Evolutionary conservation across 2,797 vertebrate genomes (phyloP).

Genomic region (Aldrovandia affinis): DNA sequence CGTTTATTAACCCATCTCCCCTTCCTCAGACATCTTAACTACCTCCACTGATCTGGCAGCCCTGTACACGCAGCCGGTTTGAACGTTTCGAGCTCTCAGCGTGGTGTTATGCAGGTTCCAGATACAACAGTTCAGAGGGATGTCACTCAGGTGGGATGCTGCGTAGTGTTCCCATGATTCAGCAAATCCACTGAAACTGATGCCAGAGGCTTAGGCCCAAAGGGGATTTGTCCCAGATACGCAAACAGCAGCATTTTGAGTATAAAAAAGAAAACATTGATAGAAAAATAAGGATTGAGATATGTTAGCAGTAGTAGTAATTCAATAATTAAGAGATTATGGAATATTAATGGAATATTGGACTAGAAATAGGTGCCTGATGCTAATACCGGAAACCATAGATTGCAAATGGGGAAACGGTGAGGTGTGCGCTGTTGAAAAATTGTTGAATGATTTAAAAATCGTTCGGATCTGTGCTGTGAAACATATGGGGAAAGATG

Average conservation of each 20-base stretch:
- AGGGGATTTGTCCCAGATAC: background rate
- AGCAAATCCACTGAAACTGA: background rate
- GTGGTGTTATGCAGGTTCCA: background rate
- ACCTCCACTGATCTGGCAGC: background rate
- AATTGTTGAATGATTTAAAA: background rate
- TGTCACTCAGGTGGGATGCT: background rate
- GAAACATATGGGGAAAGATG: background rate
- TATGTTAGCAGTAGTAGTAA: background rate
- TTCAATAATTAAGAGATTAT: background rate
- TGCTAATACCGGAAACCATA: background rate
- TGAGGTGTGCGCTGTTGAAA: background rate
- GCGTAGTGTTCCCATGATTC: background rate
- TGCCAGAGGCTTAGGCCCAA: background rate
- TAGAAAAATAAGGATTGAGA: background rate
- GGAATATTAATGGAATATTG: background rate
- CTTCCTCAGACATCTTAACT: background rate
- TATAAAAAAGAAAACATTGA: background rate
- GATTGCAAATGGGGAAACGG: background rate
- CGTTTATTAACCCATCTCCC: background rate
- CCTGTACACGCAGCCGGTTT: too few species aligned
- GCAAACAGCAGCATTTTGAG: background rate
- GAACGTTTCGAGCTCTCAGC: too few species aligned
- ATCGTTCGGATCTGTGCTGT: background rate
- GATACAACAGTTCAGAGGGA: background rate
- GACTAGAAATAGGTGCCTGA: background rate